Evolutionary conservation across 2,113 vertebrate genomes (phyloP).

Genomic region (Martes martes): DNA sequence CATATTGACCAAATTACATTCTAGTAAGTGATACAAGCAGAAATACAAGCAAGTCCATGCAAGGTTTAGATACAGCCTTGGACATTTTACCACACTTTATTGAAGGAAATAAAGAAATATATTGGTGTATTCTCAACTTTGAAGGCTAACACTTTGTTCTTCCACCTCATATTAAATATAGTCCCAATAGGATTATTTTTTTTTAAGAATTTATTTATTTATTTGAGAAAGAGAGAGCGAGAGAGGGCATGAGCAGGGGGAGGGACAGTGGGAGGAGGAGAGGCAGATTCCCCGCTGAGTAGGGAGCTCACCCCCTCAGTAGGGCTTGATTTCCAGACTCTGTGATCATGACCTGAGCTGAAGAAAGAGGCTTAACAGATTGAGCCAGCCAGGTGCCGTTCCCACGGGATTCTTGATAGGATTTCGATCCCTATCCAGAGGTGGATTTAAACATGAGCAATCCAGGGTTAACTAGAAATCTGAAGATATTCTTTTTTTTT

Average conservation of each 20-base stretch:
- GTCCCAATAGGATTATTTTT: background rate
- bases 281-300: background rate
- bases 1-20: background rate
- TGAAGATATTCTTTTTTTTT: background rate
- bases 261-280: background rate
- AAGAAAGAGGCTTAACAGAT: background rate
- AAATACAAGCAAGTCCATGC: background rate
- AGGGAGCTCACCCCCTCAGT: background rate
- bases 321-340: background rate
- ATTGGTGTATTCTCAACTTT: background rate
- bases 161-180: background rate
- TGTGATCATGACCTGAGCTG: background rate
- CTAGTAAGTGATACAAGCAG: background rate
- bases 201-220: background rate
- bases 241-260: background rate
- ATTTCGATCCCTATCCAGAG: background rate
- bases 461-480: background rate
- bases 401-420: background rate
- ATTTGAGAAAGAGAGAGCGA: background rate
- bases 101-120: background rate
- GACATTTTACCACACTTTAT: background rate
- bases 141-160: background rate
- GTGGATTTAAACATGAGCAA: background rate
- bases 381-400: background rate
- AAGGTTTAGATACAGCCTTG: background rate